Evolutionary conservation across 2,888 invertebrate species (phyloP).

Genomic region (Eupelmus urozonus): DNA sequence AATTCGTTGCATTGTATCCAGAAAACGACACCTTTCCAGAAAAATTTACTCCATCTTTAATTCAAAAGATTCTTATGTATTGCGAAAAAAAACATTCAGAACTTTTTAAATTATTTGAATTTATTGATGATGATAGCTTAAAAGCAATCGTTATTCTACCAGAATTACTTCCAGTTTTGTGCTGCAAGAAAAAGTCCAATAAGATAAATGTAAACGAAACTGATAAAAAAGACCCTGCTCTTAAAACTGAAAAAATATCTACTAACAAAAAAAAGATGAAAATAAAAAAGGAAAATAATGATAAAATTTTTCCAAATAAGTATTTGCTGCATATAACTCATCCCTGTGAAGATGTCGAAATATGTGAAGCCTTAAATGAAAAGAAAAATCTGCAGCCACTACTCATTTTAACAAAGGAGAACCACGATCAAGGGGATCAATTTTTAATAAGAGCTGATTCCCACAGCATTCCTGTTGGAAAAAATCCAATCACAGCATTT

Average conservation of each 20-base stretch:
- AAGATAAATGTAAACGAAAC: too few species aligned
- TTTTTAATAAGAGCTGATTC: conserved; percentile 25
- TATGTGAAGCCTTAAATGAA: too few species aligned
- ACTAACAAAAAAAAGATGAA: too few species aligned
- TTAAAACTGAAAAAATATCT: too few species aligned
- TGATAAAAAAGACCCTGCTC: too few species aligned
- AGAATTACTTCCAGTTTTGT: neutral
- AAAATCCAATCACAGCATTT: neutral
- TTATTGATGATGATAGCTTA: conserved; percentile 7
- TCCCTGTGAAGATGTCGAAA: too few species aligned
- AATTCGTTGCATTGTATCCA: neutral
- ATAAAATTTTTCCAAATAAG: neutral
- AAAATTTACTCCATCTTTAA: neutral
- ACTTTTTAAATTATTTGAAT: neutral
- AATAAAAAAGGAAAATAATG: too few species aligned
- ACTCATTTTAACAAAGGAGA: neutral
- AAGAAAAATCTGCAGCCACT: conserved; percentile 1
- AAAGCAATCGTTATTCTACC: conserved; percentile 16
- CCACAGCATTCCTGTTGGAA: conserved; percentile 6
- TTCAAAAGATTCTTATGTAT: neutral
- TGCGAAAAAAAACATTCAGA: neutral
- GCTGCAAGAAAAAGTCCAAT: neutral
- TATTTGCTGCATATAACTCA: conserved; percentile 1
- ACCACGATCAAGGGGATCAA: neutral
- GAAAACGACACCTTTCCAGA: neutral